Evolutionary conservation across 53 echinoderm and acorn worm genomes (phyloP).

Genomic region (Pentamera pediparva): DNA sequence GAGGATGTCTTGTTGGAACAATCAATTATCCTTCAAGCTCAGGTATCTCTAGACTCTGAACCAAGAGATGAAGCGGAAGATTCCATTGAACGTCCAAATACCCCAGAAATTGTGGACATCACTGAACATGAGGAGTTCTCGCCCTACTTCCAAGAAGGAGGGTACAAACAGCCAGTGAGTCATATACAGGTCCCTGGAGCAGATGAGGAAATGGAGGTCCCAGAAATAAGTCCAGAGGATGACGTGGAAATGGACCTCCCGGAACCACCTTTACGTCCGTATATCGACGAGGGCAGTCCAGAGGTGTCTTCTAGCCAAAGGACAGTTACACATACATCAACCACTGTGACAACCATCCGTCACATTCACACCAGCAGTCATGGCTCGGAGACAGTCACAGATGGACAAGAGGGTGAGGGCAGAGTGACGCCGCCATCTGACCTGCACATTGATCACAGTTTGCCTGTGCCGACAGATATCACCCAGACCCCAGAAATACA

Average conservation of each 20-base stretch:
- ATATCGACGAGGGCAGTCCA: conserved; percentile 1
- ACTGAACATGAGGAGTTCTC: conserved; percentile 43
- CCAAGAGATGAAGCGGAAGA: conserved; percentile 38
- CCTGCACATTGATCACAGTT: not conserved
- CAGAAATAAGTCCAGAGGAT: conserved; percentile 34
- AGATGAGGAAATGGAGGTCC: conserved; percentile 21
- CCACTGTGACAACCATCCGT: not conserved
- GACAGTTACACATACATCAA: not conserved
- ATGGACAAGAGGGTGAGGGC: not conserved
- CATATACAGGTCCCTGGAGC: conserved; percentile 16
- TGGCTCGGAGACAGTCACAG: not conserved
- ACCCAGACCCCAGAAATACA: conserved; percentile 70
- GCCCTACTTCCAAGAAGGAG: conserved; percentile 19
- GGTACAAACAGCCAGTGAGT: conserved; percentile 15
- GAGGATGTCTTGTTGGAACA: conserved; percentile 46
- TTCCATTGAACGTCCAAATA: conserved; percentile 52
- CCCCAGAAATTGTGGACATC: conserved; percentile 73
- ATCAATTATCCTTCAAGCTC: conserved; percentile 36
- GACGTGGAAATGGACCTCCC: conserved; percentile 33
- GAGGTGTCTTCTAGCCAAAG: not conserved
- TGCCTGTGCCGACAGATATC: not conserved
- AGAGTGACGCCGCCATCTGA: conserved; percentile 6
- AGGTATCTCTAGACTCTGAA: conserved; percentile 34
- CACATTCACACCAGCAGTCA: not conserved
- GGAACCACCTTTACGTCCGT: conserved; percentile 8